Evolutionary conservation across 2,888 invertebrate species (phyloP), one percentile per base, ranked within the genome.

Genomic region (Diaprepes abbreviatus): DNA sequence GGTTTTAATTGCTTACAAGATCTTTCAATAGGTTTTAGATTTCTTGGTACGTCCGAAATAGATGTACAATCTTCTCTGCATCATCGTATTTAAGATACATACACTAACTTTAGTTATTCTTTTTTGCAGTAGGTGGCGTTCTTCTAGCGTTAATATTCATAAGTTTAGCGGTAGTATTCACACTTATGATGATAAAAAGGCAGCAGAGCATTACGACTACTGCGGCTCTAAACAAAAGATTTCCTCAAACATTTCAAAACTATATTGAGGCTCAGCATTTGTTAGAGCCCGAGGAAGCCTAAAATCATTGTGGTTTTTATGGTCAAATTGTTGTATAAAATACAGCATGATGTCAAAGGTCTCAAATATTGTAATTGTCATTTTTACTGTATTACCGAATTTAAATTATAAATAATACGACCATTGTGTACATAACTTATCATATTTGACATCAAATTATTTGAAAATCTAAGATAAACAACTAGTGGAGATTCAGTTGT

Each of bases 251-350:
- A 4, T 83, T 83, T 74, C 82, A 81, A 57, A 78, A 79, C 59
- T 79, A 76, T 66, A 78, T 83, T 62, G 84, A 84, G 75, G 83
- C 83, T 52, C 83, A 84, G 76, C 84, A 84, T 74, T 76, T 84
- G 58, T 73, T 84, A 54, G 84, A 84, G 71, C 77, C 82, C 1
- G 84, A 84, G 70, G 84, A 84, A 28, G 80, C 82, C 60, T 81
- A 78, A 58, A 14, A 16, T 28, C 16, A 28, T 24, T 36, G 17
- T 21, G 35, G 16, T 31, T 7, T 31, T 33, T 48, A 4, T 21
- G 3, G 45, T 48, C 48, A 14, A 48, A 45, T n/a, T 24, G 14
- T 38, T 24, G 45, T 45, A 12, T 6, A 45, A 1, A 12, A 5
- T 14, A 14, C 38, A 5, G 3, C 1, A 16, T 3, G 38, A 14